Evolutionary conservation across 2,797 vertebrate genomes (phyloP).

Genomic region (Hydrophis major): DNA sequence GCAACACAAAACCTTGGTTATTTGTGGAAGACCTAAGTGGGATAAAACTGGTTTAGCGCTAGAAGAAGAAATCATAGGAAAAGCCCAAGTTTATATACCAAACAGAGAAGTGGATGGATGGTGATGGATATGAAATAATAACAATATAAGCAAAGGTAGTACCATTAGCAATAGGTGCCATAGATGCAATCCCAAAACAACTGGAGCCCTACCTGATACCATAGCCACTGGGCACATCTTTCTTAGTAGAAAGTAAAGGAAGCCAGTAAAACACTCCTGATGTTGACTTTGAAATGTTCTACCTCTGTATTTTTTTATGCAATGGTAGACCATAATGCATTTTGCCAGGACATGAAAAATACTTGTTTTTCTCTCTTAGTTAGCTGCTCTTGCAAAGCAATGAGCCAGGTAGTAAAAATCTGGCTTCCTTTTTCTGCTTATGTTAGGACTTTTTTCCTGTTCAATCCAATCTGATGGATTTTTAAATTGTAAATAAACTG

Average conservation of each 20-base stretch:
- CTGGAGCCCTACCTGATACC: neutral
- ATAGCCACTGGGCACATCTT: neutral
- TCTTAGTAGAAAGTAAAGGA: neutral
- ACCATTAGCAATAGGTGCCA: neutral
- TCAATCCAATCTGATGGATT: neutral
- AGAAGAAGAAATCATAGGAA: neutral
- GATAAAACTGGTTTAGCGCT: neutral
- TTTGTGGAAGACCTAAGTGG: fast-evolving
- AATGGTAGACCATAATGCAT: neutral
- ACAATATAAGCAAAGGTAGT: neutral
- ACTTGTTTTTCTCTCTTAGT: neutral
- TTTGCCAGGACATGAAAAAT: neutral
- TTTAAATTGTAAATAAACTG: neutral
- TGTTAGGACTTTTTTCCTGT: neutral
- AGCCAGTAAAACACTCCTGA: neutral
- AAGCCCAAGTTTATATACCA: neutral
- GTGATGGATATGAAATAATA: neutral
- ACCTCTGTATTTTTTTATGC: neutral
- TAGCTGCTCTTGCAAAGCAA: neutral
- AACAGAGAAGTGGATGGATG: neutral
- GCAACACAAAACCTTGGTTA: neutral
- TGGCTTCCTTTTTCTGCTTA: neutral
- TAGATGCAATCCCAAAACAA: neutral
- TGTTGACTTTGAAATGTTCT: neutral
- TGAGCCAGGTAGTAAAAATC: neutral